Evolutionary conservation across 2,113 vertebrate genomes (phyloP).

Genomic region (Onychostruthus taczanowskii): DNA sequence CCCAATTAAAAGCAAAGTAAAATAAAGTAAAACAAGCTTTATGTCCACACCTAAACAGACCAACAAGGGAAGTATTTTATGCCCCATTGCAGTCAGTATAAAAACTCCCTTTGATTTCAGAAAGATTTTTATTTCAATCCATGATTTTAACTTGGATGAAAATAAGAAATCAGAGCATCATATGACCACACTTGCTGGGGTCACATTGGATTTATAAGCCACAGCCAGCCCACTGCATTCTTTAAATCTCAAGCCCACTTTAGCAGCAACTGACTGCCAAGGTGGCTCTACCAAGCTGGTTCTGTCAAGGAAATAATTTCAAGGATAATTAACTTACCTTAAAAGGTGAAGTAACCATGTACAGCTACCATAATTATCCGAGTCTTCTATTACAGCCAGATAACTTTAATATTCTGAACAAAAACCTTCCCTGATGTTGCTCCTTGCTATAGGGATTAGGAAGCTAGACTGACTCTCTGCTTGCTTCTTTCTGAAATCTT

Average conservation of each 20-base stretch:
- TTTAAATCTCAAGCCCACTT: neutral
- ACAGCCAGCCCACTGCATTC: neutral
- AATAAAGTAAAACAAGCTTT: neutral
- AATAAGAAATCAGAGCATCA: neutral
- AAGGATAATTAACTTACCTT: neutral
- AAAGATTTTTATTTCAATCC: neutral
- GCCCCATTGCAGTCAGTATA: neutral
- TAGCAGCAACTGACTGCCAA: neutral
- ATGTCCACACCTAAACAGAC: neutral
- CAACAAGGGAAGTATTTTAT: neutral
- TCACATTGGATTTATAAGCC: neutral
- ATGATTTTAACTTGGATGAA: neutral
- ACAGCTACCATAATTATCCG: neutral
- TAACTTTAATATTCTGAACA: neutral
- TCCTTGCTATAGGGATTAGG: neutral
- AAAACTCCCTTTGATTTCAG: neutral
- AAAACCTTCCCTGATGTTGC: neutral
- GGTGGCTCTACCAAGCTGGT: neutral
- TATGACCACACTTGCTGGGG: neutral
- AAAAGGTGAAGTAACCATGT: neutral
- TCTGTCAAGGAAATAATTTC: neutral
- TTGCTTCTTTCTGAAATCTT: neutral
- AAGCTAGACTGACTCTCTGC: neutral
- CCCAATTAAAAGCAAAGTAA: neutral
- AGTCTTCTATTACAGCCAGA: fast-evolving